A percentile compares a stretch with the other conserved stretches of the same genome.
phyloP scores from a whole-genome alignment of 2,797 vertebrate species.

The Danio choprae region DNA sequence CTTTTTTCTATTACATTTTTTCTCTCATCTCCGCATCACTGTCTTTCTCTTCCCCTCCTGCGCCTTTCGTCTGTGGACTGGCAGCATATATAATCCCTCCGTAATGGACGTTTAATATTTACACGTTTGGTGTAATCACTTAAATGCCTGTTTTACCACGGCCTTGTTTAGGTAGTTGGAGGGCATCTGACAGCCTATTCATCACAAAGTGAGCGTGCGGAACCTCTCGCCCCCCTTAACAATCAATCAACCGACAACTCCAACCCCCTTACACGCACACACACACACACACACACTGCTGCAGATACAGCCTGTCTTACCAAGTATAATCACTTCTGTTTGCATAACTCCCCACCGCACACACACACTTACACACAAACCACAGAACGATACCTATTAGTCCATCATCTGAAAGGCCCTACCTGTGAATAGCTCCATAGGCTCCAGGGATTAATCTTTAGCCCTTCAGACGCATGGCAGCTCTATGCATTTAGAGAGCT shows the following conservation, averaged over 20 bases:
- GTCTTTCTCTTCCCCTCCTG: conserved; percentile 58
- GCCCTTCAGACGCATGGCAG: conserved; percentile 51
- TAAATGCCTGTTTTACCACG: conserved; percentile 69
- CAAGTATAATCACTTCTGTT: conserved; percentile 80
- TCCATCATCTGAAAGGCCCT: conserved; percentile 54
- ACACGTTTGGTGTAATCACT: conserved; percentile 80
- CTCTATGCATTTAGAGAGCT: conserved; percentile 51
- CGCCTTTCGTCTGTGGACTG: conserved; percentile 62
- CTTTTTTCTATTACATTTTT: conserved; percentile 46
- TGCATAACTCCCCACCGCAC: conserved; percentile 73
- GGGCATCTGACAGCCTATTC: conserved; percentile 81
- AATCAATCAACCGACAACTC: conserved; percentile 79
- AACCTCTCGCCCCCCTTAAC: conserved; percentile 76
- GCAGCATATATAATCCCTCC: conserved; percentile 76
- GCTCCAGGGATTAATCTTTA: conserved; percentile 58
- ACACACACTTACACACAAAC: conserved; percentile 27
- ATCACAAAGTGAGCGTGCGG: conserved; percentile 81
- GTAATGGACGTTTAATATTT: conserved; percentile 84
- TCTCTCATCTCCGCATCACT: conserved; percentile 56
- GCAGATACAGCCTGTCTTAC: conserved; percentile 66
- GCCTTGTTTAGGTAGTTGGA: conserved; percentile 80
- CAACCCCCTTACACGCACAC: conserved; percentile 53
- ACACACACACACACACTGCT: conserved; percentile 55
- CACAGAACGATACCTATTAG: conserved; percentile 55
- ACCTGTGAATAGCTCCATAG: conserved; percentile 53